Conservation (phyloP, 2,797 vertebrate species). For the Chromis chromis region DNA sequence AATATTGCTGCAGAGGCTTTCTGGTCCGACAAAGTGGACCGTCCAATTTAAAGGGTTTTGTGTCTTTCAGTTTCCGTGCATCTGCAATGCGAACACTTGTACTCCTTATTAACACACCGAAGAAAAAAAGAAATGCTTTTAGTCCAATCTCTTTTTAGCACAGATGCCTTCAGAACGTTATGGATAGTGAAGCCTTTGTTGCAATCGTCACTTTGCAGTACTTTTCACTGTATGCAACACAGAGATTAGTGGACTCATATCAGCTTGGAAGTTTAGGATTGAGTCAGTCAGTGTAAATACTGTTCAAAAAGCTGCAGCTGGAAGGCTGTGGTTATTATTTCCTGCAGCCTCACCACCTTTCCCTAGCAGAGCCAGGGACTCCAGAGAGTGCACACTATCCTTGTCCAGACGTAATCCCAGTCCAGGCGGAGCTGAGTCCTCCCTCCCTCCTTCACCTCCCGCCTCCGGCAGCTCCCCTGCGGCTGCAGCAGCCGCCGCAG, state of each 20-base stretch:
- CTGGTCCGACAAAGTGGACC: conserved; percentile 52
- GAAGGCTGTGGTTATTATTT: conserved; percentile 79
- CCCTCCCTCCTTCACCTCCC: conserved; percentile 50
- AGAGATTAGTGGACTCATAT: conserved; percentile 21
- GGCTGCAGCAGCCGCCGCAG: conserved; percentile 67
- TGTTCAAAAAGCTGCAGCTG: conserved; percentile 81
- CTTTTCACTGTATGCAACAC: conserved; percentile 16
- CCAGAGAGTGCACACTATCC: conserved; percentile 69
- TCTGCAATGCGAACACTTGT: conserved; percentile 7
- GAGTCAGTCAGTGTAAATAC: conserved; percentile 22
- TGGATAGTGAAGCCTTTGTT: conserved; percentile 27
- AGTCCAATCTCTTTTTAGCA: conserved; percentile 38
- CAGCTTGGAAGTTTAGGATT: conserved; percentile 50
- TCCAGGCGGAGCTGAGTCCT: conserved; percentile 55
- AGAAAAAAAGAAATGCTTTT: conserved; percentile 31
- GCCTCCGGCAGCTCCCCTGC: conserved; percentile 54
- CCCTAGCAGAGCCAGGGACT: conserved; percentile 76
- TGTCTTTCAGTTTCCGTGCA: conserved; percentile 58
- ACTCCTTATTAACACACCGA: conserved; percentile 9
- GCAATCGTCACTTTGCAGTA: conserved; percentile 33
- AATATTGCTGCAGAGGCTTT: conserved; percentile 74
- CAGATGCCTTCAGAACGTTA: conserved; percentile 12
- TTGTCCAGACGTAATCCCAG: conserved; percentile 64
- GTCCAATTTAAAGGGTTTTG: conserved; percentile 72
- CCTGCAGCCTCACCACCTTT: conserved; percentile 69